Percentiles rank a stretch among this genome's conserved stretches.
phyloP scores from a whole-genome alignment of 2,888 invertebrate species.

The Trissonchulus sp. region DNA sequence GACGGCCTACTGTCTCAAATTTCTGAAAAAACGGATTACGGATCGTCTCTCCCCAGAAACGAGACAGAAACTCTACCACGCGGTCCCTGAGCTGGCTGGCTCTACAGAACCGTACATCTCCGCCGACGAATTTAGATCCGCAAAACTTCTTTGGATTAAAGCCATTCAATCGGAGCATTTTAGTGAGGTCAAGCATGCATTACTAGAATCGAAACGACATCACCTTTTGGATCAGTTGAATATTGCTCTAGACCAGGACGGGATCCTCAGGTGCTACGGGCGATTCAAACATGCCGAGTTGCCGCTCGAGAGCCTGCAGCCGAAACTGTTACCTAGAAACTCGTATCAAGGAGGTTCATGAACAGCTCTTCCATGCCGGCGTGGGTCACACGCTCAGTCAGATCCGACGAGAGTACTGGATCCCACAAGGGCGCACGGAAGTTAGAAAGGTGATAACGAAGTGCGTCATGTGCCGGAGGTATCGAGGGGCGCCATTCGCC shows the following conservation, averaged over 20 bases:
- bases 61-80: no score
- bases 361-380: constrained; percentile 9
- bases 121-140: neutral
- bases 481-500: constrained; percentile 6
- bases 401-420: constrained; percentile 13
- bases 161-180: neutral
- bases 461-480: neutral
- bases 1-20: no score
- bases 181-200: neutral
- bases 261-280: neutral
- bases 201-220: neutral
- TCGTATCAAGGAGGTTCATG: neutral
- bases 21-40: no score
- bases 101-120: no score
- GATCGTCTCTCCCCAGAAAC: neutral
- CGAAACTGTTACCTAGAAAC: neutral
- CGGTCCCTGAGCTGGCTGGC: no score
- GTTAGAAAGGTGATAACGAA: constrained; percentile 4
- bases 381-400: neutral
- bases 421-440: constrained; percentile 4
- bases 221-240: neutral
- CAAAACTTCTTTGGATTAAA: neutral
- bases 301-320: neutral
- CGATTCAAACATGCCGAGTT: neutral
- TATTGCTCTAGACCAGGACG: neutral